Evolutionary conservation across 2,113 vertebrate genomes (phyloP).

Genomic region (Tychaedon coryphoeus): DNA sequence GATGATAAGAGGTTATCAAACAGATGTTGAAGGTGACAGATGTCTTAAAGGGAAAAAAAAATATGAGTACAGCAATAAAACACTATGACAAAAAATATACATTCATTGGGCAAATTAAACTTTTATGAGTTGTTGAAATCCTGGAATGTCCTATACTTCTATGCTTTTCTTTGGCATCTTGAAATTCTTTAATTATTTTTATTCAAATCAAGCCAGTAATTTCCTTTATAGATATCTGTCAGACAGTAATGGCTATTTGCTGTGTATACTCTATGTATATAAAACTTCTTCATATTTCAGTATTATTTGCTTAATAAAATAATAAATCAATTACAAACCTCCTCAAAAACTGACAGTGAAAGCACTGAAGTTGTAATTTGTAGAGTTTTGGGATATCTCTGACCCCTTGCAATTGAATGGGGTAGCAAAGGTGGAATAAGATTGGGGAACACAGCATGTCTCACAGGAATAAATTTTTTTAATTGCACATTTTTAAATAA

Average conservation of each 20-base stretch:
- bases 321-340: background rate
- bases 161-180: background rate
- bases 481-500: background rate
- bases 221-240: background rate
- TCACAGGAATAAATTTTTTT: background rate
- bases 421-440: background rate
- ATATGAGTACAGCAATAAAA: background rate
- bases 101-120: background rate
- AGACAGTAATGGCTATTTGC: background rate
- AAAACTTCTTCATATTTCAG: background rate
- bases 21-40: background rate
- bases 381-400: background rate
- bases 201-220: background rate
- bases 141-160: background rate
- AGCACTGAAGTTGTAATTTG: background rate
- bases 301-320: background rate
- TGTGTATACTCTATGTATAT: background rate
- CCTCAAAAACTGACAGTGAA: background rate
- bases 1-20: background rate
- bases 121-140: background rate
- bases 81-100: background rate
- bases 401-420: background rate
- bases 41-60: background rate
- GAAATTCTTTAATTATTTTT: background rate
- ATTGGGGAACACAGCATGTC: rapidly evolving